A percentile compares a stretch with the other conserved stretches of the same genome.
These are phyloP conservation scores for Coracias cyanogaster DNA, from an alignment of 2,797 vertebrate genomes.

Conservation along the genomic window DNA sequence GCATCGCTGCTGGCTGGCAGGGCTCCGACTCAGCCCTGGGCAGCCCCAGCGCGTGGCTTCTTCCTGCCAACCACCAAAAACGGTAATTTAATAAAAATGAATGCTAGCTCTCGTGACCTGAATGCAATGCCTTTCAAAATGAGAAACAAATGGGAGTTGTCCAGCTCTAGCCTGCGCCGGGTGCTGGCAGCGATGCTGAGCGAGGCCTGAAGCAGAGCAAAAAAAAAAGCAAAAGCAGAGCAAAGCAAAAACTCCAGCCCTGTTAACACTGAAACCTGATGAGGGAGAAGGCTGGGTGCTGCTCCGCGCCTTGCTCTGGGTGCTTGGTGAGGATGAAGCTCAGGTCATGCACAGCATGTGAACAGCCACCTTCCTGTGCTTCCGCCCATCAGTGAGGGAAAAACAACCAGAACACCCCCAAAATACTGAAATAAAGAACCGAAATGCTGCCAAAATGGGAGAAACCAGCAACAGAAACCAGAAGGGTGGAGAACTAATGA, in stretches of 20 bases:
- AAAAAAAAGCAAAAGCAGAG: background rate
- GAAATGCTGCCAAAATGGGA: background rate
- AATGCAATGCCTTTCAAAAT: background rate
- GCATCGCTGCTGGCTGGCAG: background rate
- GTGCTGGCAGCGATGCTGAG: background rate
- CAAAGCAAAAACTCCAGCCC: background rate
- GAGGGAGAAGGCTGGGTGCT: background rate
- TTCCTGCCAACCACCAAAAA: background rate
- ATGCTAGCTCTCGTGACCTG: background rate
- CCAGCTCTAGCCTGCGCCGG: background rate
- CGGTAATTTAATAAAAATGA: background rate
- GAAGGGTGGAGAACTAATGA: background rate
- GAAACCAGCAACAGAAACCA: background rate
- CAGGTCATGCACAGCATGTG: fast-evolving
- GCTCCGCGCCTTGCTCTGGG: background rate
- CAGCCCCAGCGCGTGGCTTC: background rate
- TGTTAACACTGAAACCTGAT: background rate
- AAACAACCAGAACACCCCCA: background rate
- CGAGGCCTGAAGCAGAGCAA: background rate
- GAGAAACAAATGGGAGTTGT: background rate
- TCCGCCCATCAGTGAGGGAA: background rate
- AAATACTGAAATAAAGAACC: background rate
- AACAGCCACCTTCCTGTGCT: background rate
- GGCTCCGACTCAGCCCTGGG: background rate
- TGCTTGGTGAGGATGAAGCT: fast-evolving